phyloP scores from a whole-genome alignment of 1,140 invertebrate species.

The Tribolium castaneum region DNA sequence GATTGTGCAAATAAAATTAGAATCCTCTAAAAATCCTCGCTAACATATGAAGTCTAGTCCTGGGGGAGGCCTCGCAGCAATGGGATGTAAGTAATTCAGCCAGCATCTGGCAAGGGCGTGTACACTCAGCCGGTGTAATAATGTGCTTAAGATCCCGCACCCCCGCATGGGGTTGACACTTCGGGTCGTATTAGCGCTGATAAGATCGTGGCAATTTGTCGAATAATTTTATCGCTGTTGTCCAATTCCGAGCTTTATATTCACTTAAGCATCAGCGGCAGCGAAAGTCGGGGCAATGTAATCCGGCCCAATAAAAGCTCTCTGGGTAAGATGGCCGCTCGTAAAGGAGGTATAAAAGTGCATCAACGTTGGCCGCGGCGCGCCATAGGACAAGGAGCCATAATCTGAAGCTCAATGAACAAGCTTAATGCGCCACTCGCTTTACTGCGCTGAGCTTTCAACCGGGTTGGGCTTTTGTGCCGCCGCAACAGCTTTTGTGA shows the following conservation, averaged over 20 bases:
- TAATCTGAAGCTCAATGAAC: conserved; percentile 60
- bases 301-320: conserved; percentile 55
- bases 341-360: conserved; percentile 60
- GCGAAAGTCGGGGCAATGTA: conserved; percentile 38
- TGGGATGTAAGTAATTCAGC: conserved; percentile 54
- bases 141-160: conserved; percentile 56
- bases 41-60: conserved; percentile 39
- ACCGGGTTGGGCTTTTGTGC: conserved; percentile 54
- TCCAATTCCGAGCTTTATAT: conserved; percentile 44
- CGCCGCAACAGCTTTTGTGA: conserved; percentile 57
- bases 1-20: conserved; percentile 43
- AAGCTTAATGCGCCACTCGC: conserved; percentile 57
- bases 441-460: conserved; percentile 59
- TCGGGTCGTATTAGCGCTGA: conserved; percentile 48
- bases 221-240: background rate
- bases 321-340: conserved; percentile 58
- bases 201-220: conserved; percentile 42
- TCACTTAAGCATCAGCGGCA: conserved; percentile 38
- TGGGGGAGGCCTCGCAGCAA: conserved; percentile 40
- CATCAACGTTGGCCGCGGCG: conserved; percentile 54
- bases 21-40: conserved; percentile 41
- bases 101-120: conserved; percentile 53
- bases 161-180: conserved; percentile 48
- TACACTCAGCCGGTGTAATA: conserved; percentile 52
- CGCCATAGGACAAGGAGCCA: conserved; percentile 58